Evolutionary conservation across 53 echinoderm and acorn worm genomes (phyloP).

Genomic region (Mesocentrotus franciscanus): DNA sequence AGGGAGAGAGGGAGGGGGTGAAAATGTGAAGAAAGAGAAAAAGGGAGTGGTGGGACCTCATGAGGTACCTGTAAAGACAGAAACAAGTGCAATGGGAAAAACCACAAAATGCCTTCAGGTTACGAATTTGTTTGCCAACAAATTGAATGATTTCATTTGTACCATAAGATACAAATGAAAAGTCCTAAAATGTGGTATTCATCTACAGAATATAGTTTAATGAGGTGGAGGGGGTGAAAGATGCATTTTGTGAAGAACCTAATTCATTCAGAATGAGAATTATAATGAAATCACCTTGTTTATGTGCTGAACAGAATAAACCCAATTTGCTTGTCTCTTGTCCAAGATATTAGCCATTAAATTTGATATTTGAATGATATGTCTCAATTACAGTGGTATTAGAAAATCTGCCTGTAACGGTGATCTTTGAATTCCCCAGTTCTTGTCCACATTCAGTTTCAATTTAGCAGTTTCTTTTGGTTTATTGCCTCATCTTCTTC

Average conservation of each 20-base stretch:
- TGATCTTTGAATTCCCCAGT: background rate
- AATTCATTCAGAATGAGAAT: background rate
- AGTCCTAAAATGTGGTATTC: background rate
- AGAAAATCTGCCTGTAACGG: too few species aligned
- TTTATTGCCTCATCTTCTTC: background rate
- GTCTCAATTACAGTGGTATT: too few species aligned
- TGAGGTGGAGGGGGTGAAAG: background rate
- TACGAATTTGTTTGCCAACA: slow-evolving; percentile 16
- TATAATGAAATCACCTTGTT: slow-evolving; percentile 7
- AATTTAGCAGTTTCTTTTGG: background rate
- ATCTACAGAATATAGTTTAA: background rate
- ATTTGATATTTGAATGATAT: background rate
- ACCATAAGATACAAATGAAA: background rate
- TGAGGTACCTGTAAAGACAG: background rate
- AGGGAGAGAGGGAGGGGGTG: background rate
- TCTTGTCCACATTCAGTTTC: background rate
- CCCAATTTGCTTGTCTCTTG: background rate
- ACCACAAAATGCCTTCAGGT: background rate
- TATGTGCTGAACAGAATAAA: background rate
- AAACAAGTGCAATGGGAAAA: background rate
- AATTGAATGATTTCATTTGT: background rate
- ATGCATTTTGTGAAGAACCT: background rate
- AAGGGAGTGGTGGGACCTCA: background rate
- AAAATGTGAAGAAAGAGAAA: background rate
- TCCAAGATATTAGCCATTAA: background rate